Evolutionary conservation across 2,113 vertebrate species (phyloP), one percentile per base, ranked within the genome.

Genomic region (Bagarius yarrelli): DNA sequence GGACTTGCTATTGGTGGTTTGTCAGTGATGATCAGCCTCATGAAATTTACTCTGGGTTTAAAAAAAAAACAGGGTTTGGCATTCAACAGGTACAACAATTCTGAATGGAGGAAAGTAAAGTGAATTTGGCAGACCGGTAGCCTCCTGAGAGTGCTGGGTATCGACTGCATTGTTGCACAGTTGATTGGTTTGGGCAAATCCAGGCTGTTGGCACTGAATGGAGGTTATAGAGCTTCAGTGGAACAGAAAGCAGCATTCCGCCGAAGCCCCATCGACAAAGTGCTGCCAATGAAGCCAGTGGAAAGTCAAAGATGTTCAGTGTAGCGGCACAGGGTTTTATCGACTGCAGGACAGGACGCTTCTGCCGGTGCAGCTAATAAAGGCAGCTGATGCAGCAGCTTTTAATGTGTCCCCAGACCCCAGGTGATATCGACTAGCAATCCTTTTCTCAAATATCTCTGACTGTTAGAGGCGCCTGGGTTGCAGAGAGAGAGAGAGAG

Each of bases 351-450:
- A 71, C 16, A 27, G 40, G 61, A 70, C 60, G 44, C 50, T 23
- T 19, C 79, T 76, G 66, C 53, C 83, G 63, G 63, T 50, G 74
- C 40, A 50, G 56, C 69, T 80, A 80, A 79, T 74, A 79, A 85
- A 83, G 66, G 73, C 72, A 44, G 81, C 88, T 75, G 83, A 88
- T 76, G 19, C 4, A 13, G 67, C 32, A 36, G 79, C 60, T 85
- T 85, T 85, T 82, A 85, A 90, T 74, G 70, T 57, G 34, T 88
- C 88, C 86, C 78, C 75, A 76, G 78, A 64, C 83, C 32, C 53
- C 83, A 70, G 71, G 73, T 85, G 16, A 56, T 85, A 92, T 91
- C 87, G 91, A 92, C 90, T 91, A 89, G 72, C 86, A 86, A 87
- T 47, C 88, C 87, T 88, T 76, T 40, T 84, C 74, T 89, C 81